Evolutionary conservation across 2,888 invertebrate species (phyloP), one percentile per base, ranked within the genome.

Genomic region (Toxonevra muliebris): DNA sequence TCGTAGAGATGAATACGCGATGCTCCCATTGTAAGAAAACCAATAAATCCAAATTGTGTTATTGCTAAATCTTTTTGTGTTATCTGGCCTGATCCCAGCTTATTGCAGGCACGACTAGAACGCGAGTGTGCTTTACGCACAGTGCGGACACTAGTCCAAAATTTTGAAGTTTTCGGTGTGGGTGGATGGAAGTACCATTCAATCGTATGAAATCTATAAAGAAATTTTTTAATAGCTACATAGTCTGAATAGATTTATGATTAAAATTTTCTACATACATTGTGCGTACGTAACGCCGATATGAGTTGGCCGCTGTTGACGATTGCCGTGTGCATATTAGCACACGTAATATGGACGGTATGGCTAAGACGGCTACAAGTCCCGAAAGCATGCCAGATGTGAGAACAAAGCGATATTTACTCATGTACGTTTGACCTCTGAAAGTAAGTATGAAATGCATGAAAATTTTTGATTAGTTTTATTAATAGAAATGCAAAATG

Each of bases 41-140:
- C 96, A 79, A 96, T 88, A 80, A 96, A 96, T 3, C 94, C 95
- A 80, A 93, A 94, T 84, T 94, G 94, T 0, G 96, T 95, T 11
- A 96, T 82, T 0, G 92, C 92, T 88, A 97, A 89, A 80, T 96
- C 95, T 73, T 91, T 88, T 82, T 96, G 96, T 0, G 91, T 90
- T 45, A 95, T 90, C 48, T 87, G 85, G 0, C 88, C 88, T 0
- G 85, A 85, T 12, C 86, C 80, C 10, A 79, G 79, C 42, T 88
- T 86, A 86, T 84, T 83, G 12, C 87, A 83, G 0, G 86, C 84
- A 19, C 87, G 86, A 52, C 90, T 90, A 0, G 91, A 90, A 1
- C 88, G 86, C 45, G 90, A 85, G 77, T 94, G 94, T 3, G 90
- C 88, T 43, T 85, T 87, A 57, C 92, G 88, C 0, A 94, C 92